Percentiles rank a stretch among this genome's conserved stretches.
These are phyloP conservation scores for Brotula barbata DNA, from an alignment of 2,797 vertebrate genomes.

Conservation along the genomic window DNA sequence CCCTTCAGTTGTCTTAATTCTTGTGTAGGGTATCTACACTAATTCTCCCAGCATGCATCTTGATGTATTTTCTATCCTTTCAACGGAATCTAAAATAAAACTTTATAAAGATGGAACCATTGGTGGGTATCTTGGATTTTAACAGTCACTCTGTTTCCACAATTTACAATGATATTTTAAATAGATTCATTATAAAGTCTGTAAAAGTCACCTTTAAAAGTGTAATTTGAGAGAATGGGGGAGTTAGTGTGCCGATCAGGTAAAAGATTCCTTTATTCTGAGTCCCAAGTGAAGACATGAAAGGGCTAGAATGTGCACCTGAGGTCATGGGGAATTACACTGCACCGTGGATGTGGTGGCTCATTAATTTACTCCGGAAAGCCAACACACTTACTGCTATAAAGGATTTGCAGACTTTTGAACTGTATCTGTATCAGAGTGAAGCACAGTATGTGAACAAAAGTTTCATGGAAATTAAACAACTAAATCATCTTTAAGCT, in stretches of 20 bases:
- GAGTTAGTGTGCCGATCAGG: slow-evolving; percentile 45
- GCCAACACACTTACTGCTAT: slow-evolving; percentile 20
- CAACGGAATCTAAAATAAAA: no score
- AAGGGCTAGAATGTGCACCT: slow-evolving; percentile 30
- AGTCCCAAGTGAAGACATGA: slow-evolving; percentile 15
- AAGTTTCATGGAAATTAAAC: not conserved
- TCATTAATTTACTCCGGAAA: slow-evolving; percentile 31
- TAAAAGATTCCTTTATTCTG: slow-evolving; percentile 16
- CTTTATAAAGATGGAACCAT: no score
- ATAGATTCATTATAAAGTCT: slow-evolving; percentile 23
- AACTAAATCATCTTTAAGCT: not conserved
- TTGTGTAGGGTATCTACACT: no score
- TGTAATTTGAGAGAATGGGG: slow-evolving; percentile 10
- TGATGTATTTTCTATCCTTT: no score
- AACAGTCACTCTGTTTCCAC: not conserved
- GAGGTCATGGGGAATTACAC: slow-evolving; percentile 20
- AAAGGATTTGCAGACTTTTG: slow-evolving; percentile 8
- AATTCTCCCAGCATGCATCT: no score
- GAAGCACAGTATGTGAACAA: not conserved
- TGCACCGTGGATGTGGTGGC: not conserved
- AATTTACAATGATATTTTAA: slow-evolving; percentile 31
- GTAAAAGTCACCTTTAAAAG: slow-evolving; percentile 54
- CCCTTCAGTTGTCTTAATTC: no score
- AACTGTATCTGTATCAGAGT: slow-evolving; percentile 7
- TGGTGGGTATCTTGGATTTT: no score